These are phyloP conservation scores for Drosophila gunungcola DNA, from an alignment of 1,140 invertebrate species.

Conservation along the genomic window DNA sequence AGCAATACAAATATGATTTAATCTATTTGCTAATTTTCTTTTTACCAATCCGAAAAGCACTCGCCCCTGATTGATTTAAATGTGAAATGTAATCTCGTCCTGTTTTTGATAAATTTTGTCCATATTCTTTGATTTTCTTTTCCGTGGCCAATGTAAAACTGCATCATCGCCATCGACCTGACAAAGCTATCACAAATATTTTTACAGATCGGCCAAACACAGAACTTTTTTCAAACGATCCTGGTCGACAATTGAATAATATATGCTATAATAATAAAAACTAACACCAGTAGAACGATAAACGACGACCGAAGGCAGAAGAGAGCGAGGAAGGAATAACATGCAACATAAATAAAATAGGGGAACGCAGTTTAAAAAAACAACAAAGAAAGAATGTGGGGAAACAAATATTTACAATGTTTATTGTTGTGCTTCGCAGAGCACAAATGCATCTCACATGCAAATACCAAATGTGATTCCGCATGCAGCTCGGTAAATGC, in stretches of 20 bases:
- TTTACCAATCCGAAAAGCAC: background rate
- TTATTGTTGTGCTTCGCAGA: conserved; percentile 80
- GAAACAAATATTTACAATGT: conserved; percentile 76
- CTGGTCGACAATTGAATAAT: conserved; percentile 65
- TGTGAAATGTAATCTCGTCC: conserved; percentile 10
- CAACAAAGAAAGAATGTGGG: conserved; percentile 16
- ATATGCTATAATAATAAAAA: conserved; percentile 72
- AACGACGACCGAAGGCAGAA: conserved; percentile 36
- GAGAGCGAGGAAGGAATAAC: conserved; percentile 25
- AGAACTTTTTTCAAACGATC: conserved; percentile 11
- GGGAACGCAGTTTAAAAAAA: conserved; percentile 5
- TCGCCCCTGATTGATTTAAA: conserved; percentile 1
- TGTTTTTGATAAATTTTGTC: background rate
- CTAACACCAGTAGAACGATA: conserved; percentile 56
- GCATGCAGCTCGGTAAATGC: conserved; percentile 52
- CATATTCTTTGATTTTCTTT: conserved; percentile 14
- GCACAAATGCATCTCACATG: conserved; percentile 81
- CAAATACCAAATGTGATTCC: conserved; percentile 79
- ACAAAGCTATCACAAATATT: conserved; percentile 16
- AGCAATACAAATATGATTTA: background rate
- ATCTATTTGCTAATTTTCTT: background rate
- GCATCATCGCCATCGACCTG: background rate
- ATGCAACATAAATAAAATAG: conserved; percentile 47
- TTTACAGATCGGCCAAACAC: conserved; percentile 2
- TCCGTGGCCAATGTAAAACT: conserved; percentile 3